Evolutionary conservation across 1,140 invertebrate species (phyloP), one percentile per base, ranked within the genome.

Genomic region (Pararge aegeria): DNA sequence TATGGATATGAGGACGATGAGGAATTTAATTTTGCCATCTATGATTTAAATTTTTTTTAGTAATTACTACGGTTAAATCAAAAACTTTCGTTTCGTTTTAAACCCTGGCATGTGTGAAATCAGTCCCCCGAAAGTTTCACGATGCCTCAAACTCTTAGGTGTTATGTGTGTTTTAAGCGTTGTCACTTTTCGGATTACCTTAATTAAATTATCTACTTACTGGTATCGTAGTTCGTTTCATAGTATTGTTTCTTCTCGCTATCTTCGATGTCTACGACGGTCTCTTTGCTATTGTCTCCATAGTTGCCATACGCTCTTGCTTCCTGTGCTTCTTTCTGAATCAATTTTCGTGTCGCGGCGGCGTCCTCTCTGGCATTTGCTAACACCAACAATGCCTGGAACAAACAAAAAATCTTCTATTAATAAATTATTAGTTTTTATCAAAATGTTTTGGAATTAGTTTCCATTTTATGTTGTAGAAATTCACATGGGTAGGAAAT

Each of bases 191-290:
- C 24, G 24, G 7, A 1, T 1, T 30, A 1, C 1, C 29, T 30
- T n/a, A n/a, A 30, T 30, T 40, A 2, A 2, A 6, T 46, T 3
- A 15, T 46, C 5, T 74, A 90, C 92, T 92, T 88, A 94, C 93
- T 94, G 63, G 91, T 92, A 75, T 93, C 91, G 83, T 94, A 93
- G 73, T 94, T 94, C 64, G 93, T 93, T 78, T 94, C 93, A 62
- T 93, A 92, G 68, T 94, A 94, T 85, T 94, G 93, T 65, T 91
- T 94, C 80, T 94, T 94, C 70, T 94, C 92, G 58, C 90, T 85
- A 65, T 94, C 93, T 70, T 93, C 90, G 42, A 94, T 93, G 64
- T 93, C 90, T 5, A 94, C 91, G 44, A 94, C 91, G 5, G 93
- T 84, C 66, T 90, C 89, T 55, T 89, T 90, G 19, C 13, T 20